Conservation (phyloP, 2,888 invertebrate genomes). For the Mimachlamys varia region DNA sequence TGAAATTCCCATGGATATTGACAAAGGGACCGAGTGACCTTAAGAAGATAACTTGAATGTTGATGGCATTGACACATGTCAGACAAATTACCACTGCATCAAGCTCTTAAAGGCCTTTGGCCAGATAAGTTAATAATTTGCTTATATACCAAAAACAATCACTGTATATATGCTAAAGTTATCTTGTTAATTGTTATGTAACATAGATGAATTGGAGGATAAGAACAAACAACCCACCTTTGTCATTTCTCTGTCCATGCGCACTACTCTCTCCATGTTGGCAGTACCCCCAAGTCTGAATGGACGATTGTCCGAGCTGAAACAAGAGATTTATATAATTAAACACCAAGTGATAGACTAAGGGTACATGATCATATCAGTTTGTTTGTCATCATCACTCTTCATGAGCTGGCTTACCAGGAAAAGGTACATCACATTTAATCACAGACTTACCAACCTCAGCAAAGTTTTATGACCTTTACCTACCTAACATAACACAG, state of each 20-base stretch:
- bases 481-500: neutral
- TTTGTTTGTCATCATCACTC: no score
- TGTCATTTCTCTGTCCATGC: constrained; percentile 79
- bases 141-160: neutral
- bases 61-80: no score
- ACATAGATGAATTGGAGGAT: neutral
- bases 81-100: no score
- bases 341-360: neutral
- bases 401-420: neutral
- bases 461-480: neutral
- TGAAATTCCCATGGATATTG: no score
- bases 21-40: no score
- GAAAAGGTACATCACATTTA: neutral
- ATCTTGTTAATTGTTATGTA: neutral
- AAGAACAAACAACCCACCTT: constrained; percentile 64
- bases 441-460: neutral
- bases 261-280: constrained; percentile 78
- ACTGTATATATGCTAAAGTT: neutral
- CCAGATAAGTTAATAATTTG: no score
- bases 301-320: constrained; percentile 76
- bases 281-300: constrained; percentile 75
- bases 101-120: no score
- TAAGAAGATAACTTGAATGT: no score
- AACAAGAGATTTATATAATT: constrained; percentile 42
- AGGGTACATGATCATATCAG: neutral